Base-by-base conservation (phyloP, 2,888 invertebrate species). In the Coelogynopora nodosa region DNA sequence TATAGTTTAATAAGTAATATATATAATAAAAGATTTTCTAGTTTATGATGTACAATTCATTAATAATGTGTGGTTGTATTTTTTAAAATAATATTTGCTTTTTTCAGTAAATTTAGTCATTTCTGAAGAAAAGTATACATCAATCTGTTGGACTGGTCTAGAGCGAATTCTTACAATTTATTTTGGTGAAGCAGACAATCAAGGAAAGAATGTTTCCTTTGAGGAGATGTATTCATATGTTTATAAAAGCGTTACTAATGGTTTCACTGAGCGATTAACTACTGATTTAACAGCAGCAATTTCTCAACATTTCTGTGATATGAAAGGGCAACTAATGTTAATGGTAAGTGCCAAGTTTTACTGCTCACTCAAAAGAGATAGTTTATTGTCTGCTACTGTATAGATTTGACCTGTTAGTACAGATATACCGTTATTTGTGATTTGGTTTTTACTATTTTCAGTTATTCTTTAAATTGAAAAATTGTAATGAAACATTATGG, bases 151-250 rank as follows among this genome's bases (percentile, higher is more conserved):
- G 74, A 13, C 10, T 74, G 74, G 74, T 13, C 23, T 74, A 5
- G 74, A 74, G 27, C 5, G 74, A 74, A 23, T 74, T 26, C 23
- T 74, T 2, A n/a, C 23, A n/a, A 74, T 74, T 74, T 74, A 74
- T 74, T 74, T 74, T 74, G 74, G 74, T 26, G 74, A 74, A 2
- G 74, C 10, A 5, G 74, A 74, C 23, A 26, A 23, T 26, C 74
- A 10, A 74, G 27, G 23, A 23, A 23, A 74, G 23, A 74, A 74
- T 23, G 23, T 74, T 13, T 74, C 74, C 5, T 74, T 74, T 74
- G 74, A 74, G 23, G 74, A 74, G 23, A 74, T 74, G 74, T 74
- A 74, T 74, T 74, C 74, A n/a, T 74, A 74, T 74, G 74, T 74
- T 23, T 74, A 74, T 26, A 74, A 74, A 26, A 74, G 74, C 23